Conservation (phyloP, 2,113 vertebrate species). For the Ceyx melanurus region DNA sequence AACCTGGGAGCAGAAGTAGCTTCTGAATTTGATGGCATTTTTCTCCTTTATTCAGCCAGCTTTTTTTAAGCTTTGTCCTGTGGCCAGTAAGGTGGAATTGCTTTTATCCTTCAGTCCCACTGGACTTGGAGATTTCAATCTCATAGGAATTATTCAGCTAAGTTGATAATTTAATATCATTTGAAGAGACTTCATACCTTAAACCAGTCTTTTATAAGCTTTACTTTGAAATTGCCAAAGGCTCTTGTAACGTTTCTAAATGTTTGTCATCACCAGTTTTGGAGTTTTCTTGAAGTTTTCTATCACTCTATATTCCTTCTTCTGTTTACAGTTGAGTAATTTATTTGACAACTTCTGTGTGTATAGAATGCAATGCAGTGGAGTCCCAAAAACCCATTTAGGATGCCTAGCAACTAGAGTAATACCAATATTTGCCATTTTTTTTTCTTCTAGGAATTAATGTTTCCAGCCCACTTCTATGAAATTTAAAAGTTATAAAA, state of each 20-base stretch:
- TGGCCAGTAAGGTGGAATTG: neutral
- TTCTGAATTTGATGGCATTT: neutral
- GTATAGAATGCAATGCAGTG: neutral
- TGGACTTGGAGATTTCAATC: neutral
- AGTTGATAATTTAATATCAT: neutral
- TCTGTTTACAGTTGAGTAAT: neutral
- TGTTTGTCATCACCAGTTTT: neutral
- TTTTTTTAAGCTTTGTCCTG: neutral
- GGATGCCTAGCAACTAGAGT: conserved; percentile 17
- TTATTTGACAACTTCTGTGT: neutral
- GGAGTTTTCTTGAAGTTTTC: neutral
- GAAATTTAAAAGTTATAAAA: conserved; percentile 23
- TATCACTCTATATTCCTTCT: neutral
- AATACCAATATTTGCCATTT: neutral
- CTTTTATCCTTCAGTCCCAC: neutral
- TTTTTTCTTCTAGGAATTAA: conserved; percentile 39
- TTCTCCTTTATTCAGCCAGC: neutral
- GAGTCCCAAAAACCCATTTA: neutral
- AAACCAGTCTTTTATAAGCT: neutral
- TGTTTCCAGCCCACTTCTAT: neutral
- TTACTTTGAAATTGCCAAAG: neutral
- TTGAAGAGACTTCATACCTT: neutral
- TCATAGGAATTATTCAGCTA: neutral
- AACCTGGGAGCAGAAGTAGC: neutral
- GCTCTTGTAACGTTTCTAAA: neutral